Conservation (phyloP, 1,140 invertebrate species). For the Hestina assimilis region DNA sequence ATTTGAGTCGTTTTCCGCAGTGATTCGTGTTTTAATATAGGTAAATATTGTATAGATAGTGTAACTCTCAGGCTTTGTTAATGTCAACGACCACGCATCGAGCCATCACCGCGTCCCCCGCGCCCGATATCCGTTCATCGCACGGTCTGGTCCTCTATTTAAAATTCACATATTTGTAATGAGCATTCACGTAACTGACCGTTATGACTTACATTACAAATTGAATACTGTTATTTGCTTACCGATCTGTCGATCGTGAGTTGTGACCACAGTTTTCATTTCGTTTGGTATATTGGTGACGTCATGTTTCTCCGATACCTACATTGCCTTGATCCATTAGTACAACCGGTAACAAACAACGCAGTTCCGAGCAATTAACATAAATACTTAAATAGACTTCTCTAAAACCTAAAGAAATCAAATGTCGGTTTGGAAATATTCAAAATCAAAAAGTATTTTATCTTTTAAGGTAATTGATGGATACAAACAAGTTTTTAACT, state of each 20-base stretch:
- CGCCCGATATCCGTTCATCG: constrained; percentile 9
- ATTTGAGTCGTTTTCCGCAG: constrained; percentile 16
- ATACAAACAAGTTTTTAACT: too few species aligned
- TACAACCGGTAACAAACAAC: constrained; percentile 32
- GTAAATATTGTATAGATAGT: constrained; percentile 3
- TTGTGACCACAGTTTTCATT: constrained; percentile 45
- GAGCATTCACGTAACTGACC: constrained; percentile 4
- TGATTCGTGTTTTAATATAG: constrained; percentile 19
- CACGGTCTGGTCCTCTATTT: constrained; percentile 7
- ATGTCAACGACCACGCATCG: constrained; percentile 36
- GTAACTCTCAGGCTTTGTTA: constrained; percentile 1
- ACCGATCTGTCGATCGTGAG: constrained; percentile 13
- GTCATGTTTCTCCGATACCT: constrained; percentile 52
- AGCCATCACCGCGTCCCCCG: constrained; percentile 5
- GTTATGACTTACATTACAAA: constrained; percentile 18
- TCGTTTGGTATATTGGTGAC: constrained; percentile 47
- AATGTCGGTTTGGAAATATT: too few species aligned
- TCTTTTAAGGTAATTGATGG: too few species aligned
- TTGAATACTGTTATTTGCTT: constrained; percentile 11
- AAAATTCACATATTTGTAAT: constrained; percentile 24
- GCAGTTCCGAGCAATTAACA: not conserved
- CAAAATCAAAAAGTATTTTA: too few species aligned
- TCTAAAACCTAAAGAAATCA: not conserved
- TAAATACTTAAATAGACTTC: not conserved
- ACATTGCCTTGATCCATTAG: constrained; percentile 43